Conservation (phyloP, 2,888 invertebrate genomes). For the Drosophila percnosoma region DNA sequence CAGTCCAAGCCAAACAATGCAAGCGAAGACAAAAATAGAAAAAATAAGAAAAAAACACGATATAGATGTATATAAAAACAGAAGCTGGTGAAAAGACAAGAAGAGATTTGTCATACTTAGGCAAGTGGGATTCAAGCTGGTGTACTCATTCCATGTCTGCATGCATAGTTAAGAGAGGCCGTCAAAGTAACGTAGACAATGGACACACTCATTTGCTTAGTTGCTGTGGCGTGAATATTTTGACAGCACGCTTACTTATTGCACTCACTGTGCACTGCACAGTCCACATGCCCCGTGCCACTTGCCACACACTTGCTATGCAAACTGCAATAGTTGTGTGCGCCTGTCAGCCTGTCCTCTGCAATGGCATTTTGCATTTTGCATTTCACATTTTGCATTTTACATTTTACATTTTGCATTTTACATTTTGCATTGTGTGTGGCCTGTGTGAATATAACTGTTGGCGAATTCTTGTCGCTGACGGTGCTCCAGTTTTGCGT, state of each 20-base stretch:
- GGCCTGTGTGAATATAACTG: constrained; percentile 11
- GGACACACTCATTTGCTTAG: constrained; percentile 51
- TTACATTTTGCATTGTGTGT: constrained; percentile 38
- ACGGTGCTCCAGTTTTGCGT: constrained; percentile 44
- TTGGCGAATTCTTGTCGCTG: constrained; percentile 18
- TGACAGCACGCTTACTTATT: constrained; percentile 62
- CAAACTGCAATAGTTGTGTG: constrained; percentile 47
- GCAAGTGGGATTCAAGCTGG: constrained; percentile 46
- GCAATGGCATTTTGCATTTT: constrained; percentile 12
- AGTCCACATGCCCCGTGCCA: not conserved
- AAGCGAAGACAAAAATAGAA: constrained; percentile 21
- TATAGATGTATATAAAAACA: constrained; percentile 12
- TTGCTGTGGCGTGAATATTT: constrained; percentile 60
- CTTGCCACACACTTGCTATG: constrained; percentile 33
- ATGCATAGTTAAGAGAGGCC: constrained; percentile 49
- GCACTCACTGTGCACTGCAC: constrained; percentile 42
- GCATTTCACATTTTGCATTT: not conserved
- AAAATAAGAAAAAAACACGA: not conserved
- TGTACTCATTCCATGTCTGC: constrained; percentile 22
- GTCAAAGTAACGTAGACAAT: constrained; percentile 47
- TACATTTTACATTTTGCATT: not conserved
- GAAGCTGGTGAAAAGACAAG: constrained; percentile 40
- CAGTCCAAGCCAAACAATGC: constrained; percentile 66
- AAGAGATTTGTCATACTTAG: constrained; percentile 67
- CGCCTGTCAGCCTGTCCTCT: constrained; percentile 51